These are phyloP conservation scores for Agrochola macilenta DNA, from an alignment of 2,888 invertebrate genomes.

Conservation along the genomic window DNA sequence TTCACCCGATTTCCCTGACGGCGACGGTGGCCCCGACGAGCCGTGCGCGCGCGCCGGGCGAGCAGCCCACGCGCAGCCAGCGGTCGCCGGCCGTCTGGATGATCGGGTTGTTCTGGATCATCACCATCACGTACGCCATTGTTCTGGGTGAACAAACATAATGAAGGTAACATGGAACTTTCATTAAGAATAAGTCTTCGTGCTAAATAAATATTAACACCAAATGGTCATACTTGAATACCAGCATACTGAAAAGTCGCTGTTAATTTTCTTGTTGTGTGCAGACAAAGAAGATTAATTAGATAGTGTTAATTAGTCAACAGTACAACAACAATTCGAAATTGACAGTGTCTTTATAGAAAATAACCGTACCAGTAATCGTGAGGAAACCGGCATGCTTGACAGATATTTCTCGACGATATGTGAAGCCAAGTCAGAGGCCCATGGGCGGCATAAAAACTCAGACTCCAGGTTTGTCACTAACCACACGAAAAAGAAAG, in stretches of 20 bases:
- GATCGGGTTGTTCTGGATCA: conserved; percentile 95
- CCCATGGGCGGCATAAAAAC: too few species aligned
- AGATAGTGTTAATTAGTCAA: not conserved
- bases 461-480: too few species aligned
- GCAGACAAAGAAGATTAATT: not conserved
- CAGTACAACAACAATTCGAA: not conserved
- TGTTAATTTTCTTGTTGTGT: too few species aligned
- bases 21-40: conserved; percentile 86
- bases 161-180: not conserved
- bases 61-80: conserved; percentile 94
- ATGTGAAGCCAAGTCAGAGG: too few species aligned
- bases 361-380: too few species aligned
- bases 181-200: too few species aligned
- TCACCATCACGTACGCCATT: conserved; percentile 93
- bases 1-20: conserved; percentile 86
- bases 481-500: too few species aligned
- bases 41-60: conserved; percentile 86
- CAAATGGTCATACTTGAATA: not conserved
- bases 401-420: too few species aligned
- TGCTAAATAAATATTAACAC: not conserved
- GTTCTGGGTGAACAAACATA: conserved; percentile 88
- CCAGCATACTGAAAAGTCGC: not conserved
- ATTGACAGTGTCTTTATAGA: too few species aligned
- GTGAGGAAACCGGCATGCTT: too few species aligned
- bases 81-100: conserved; percentile 96